Conservation (phyloP, 2,797 vertebrate species). For the Neopelma chrysocephalum region DNA sequence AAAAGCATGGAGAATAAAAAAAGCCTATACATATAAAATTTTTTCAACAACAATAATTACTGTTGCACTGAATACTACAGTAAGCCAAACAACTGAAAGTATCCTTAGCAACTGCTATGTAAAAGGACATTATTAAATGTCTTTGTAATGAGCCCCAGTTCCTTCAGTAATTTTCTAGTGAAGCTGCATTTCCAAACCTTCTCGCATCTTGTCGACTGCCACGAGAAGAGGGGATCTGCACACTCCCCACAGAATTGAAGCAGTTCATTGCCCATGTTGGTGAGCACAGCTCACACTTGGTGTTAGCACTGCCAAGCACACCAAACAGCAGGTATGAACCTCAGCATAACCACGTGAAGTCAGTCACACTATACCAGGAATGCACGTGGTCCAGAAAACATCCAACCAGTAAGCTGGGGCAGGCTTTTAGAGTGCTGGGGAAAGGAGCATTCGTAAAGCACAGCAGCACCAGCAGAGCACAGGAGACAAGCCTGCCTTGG, state of each 20-base stretch:
- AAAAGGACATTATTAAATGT: neutral
- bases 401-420: neutral
- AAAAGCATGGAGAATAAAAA: neutral
- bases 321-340: neutral
- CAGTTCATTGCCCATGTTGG: rapidly evolving
- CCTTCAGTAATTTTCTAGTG: neutral
- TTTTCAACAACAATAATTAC: neutral
- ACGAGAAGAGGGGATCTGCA: neutral
- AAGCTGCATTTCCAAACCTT: neutral
- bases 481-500: neutral
- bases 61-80: neutral
- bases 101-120: neutral
- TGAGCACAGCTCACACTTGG: neutral
- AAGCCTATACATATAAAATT: neutral
- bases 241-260: rapidly evolving
- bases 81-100: neutral
- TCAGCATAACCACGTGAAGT: rapidly evolving
- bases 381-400: neutral
- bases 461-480: neutral
- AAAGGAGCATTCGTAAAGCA: neutral
- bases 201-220: neutral
- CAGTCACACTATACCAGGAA: rapidly evolving
- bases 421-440: neutral
- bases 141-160: neutral
- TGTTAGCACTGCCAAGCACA: neutral